Percentiles rank a stretch among this genome's conserved stretches.
Conservation (phyloP, 2,888 invertebrate species). For the Tiphia femorata region DNA sequence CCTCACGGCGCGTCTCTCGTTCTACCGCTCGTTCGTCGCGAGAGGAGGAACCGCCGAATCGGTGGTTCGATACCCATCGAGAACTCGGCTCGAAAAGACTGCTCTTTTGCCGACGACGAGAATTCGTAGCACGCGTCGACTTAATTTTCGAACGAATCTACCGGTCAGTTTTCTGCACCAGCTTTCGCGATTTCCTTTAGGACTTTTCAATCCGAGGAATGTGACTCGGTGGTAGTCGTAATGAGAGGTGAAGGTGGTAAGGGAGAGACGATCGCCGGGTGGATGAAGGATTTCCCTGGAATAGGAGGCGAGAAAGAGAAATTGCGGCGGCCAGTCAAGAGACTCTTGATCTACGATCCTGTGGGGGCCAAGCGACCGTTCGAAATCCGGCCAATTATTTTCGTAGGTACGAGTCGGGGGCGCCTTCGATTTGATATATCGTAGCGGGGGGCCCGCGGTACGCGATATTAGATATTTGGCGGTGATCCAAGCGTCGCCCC, state of each 20-base stretch:
- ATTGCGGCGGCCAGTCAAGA: constrained; percentile 23
- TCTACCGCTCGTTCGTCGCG: constrained; percentile 19
- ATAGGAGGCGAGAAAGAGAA: constrained; percentile 16
- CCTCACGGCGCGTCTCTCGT: too few relatives aligned
- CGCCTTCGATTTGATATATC: constrained; percentile 44
- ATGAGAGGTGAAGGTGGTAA: not conserved
- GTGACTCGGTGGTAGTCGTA: not conserved
- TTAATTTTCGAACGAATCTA: constrained; percentile 9
- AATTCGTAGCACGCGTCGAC: not conserved
- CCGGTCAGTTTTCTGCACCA: constrained; percentile 5
- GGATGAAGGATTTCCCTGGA: not conserved
- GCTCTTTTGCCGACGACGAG: too few relatives aligned
- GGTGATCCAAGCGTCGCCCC: constrained; percentile 28
- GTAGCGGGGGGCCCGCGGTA: constrained; percentile 1
- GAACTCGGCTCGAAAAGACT: not conserved
- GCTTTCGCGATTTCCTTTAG: not conserved
- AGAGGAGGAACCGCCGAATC: constrained; percentile 37
- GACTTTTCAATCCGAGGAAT: not conserved
- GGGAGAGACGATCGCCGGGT: not conserved
- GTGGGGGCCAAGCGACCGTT: constrained; percentile 7
- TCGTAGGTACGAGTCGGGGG: constrained; percentile 23
- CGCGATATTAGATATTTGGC: constrained; percentile 32
- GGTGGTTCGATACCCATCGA: constrained; percentile 28
- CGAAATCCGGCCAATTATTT: constrained; percentile 43
- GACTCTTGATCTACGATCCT: constrained; percentile 33